A percentile compares a stretch with the other conserved stretches of the same genome.
These are phyloP conservation scores for Liasis olivaceus DNA, from an alignment of 2,797 vertebrate species.

Conservation along the genomic window DNA sequence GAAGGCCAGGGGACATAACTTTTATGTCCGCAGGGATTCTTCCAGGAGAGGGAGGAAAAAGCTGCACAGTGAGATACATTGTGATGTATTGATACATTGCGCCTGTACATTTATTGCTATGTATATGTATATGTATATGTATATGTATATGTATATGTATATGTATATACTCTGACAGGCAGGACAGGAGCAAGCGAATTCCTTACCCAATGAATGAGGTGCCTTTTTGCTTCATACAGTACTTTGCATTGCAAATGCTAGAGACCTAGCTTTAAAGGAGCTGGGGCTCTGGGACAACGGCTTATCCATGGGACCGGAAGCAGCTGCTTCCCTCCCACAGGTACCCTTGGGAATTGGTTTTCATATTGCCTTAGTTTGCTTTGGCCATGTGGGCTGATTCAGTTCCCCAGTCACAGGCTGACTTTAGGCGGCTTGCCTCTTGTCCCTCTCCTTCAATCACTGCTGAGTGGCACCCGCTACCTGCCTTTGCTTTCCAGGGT, in stretches of 20 bases:
- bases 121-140: background rate
- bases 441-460: background rate
- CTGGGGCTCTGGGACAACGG: background rate
- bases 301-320: background rate
- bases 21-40: background rate
- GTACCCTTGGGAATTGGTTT: background rate
- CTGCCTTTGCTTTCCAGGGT: background rate
- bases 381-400: background rate
- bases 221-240: background rate
- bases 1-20: background rate
- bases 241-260: background rate
- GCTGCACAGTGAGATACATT: background rate
- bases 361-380: background rate
- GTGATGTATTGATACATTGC: background rate
- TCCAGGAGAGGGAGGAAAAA: background rate
- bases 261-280: background rate
- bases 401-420: background rate
- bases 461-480: background rate
- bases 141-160: background rate
- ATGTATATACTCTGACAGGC: background rate
- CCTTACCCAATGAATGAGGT: background rate
- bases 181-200: background rate
- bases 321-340: background rate
- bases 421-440: background rate
- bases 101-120: background rate